Evolutionary conservation across 2,797 vertebrate species (phyloP).

Genomic region (Denticeps clupeoides): DNA sequence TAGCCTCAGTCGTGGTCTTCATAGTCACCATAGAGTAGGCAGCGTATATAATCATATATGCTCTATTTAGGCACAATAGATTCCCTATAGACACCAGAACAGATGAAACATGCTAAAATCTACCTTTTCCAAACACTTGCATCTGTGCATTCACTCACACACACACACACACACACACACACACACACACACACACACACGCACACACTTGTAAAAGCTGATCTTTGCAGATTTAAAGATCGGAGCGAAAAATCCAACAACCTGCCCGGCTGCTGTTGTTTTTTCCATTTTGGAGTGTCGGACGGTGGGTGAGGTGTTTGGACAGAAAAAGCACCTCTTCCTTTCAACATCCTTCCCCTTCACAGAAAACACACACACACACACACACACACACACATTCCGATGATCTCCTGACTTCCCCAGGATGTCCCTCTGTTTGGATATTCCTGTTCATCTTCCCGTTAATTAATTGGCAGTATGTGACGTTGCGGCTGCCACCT

Average conservation of each 20-base stretch:
- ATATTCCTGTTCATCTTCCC: slow-evolving; percentile 44
- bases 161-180: slow-evolving; percentile 7
- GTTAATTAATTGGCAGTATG: slow-evolving; percentile 35
- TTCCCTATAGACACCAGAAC: too few relatives aligned
- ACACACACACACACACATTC: slow-evolving; percentile 16
- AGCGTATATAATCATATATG: too few relatives aligned
- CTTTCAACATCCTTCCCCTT: slow-evolving; percentile 38
- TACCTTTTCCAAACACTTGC: not conserved
- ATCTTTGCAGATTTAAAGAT: slow-evolving; percentile 33
- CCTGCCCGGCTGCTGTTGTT: slow-evolving; percentile 39
- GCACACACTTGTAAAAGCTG: not conserved
- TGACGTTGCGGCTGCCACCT: slow-evolving; percentile 23
- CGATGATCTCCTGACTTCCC: slow-evolving; percentile 49
- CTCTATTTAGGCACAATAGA: too few relatives aligned
- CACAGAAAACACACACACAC: slow-evolving; percentile 11
- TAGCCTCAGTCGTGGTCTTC: too few relatives aligned
- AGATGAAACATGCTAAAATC: too few relatives aligned
- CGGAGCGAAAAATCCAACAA: slow-evolving; percentile 37
- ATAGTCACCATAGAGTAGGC: too few relatives aligned
- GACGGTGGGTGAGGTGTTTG: slow-evolving; percentile 49
- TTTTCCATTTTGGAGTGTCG: slow-evolving; percentile 49
- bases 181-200: slow-evolving; percentile 11
- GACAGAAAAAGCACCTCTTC: slow-evolving; percentile 55
- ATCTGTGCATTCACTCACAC: slow-evolving; percentile 26
- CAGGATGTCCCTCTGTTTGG: slow-evolving; percentile 55